phyloP scores from a whole-genome alignment of 2,797 vertebrate species.

The Sebastes taczanowskii region DNA sequence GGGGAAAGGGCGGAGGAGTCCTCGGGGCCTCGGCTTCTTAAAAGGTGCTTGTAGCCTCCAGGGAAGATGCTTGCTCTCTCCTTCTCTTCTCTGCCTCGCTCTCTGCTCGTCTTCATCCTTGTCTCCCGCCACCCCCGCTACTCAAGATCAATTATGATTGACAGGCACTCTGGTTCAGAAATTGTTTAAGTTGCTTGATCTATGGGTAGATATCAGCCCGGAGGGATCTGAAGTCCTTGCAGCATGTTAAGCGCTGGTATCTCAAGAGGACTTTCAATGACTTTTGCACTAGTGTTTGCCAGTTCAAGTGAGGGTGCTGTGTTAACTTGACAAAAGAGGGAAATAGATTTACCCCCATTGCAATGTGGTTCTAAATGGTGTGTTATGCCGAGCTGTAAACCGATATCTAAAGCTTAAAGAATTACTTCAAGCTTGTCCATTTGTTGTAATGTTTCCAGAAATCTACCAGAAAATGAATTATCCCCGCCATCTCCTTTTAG shows the following conservation, averaged over 20 bases:
- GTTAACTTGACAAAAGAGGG: neutral
- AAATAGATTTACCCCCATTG: neutral
- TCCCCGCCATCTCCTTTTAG: conserved; percentile 37
- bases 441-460: conserved; percentile 36
- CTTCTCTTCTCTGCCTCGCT: conserved; percentile 17
- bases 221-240: conserved; percentile 15
- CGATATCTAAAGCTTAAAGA: conserved; percentile 12
- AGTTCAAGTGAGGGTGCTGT: conserved; percentile 15
- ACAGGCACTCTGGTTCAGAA: conserved; percentile 57
- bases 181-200: conserved; percentile 66
- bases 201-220: conserved; percentile 45
- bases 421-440: conserved; percentile 19
- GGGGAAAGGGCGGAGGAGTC: conserved; percentile 53
- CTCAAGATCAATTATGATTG: conserved; percentile 77
- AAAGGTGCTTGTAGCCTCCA: conserved; percentile 69
- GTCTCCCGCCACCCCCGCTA: conserved; percentile 24
- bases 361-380: neutral
- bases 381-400: conserved; percentile 25
- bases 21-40: conserved; percentile 48
- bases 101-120: conserved; percentile 39
- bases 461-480: conserved; percentile 44
- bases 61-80: conserved; percentile 50
- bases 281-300: conserved; percentile 25
- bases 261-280: conserved; percentile 46
- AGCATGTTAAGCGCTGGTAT: conserved; percentile 13